These are phyloP conservation scores for Silurus glanis DNA, from an alignment of 2,113 vertebrate genomes.

Conservation along the genomic window DNA sequence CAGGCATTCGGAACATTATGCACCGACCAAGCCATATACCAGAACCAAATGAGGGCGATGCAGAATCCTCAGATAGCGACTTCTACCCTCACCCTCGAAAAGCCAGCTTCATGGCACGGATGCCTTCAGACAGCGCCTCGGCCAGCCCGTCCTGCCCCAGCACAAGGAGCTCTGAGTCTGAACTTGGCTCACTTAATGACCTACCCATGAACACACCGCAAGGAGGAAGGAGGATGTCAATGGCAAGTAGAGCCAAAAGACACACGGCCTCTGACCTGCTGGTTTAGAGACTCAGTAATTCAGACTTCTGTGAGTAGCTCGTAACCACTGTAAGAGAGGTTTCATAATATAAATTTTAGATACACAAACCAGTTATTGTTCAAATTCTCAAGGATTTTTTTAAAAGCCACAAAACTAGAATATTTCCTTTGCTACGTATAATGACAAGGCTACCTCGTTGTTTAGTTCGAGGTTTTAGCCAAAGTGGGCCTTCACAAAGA, in stretches of 20 bases:
- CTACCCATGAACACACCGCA: constrained; percentile 73
- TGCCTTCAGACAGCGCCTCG: constrained; percentile 76
- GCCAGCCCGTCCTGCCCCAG: constrained; percentile 73
- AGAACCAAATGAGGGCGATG: constrained; percentile 64
- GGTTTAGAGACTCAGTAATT: constrained; percentile 38
- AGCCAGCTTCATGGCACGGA: constrained; percentile 78
- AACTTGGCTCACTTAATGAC: constrained; percentile 71
- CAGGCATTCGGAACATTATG: constrained; percentile 51
- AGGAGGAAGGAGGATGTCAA: constrained; percentile 80
- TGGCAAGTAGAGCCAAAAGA: constrained; percentile 78
- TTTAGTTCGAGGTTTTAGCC: not conserved
- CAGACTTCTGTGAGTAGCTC: constrained; percentile 32
- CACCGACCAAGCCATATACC: constrained; percentile 62
- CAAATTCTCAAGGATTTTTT: not conserved
- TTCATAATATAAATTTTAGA: not conserved
- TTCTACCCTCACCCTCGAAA: constrained; percentile 69
- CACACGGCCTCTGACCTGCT: constrained; percentile 46
- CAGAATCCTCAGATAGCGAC: constrained; percentile 73
- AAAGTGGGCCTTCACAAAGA: not conserved
- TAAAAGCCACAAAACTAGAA: not conserved
- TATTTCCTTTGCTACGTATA: not conserved
- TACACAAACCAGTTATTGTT: not conserved
- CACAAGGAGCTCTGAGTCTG: constrained; percentile 74
- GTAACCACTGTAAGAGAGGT: not conserved
- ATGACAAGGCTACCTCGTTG: not conserved